phyloP scores from a whole-genome alignment of 2,888 invertebrate genomes.

The Esperia sulphurella region DNA sequence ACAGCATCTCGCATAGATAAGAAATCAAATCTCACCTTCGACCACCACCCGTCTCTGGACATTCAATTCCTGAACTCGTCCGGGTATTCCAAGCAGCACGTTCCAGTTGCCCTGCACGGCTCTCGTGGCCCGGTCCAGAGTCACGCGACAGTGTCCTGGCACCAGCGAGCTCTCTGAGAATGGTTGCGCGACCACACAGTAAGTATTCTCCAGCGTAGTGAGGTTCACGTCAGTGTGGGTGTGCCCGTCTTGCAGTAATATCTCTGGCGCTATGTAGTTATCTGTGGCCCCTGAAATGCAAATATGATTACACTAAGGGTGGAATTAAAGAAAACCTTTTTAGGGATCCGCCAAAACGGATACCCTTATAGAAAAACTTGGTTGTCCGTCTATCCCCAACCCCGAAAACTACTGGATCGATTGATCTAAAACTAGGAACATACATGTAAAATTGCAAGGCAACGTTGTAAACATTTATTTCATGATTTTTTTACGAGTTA shows the following conservation, averaged over 20 bases:
- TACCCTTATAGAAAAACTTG: too few relatives aligned
- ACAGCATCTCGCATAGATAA: too few relatives aligned
- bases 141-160: conserved; percentile 59
- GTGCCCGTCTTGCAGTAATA: conserved; percentile 50
- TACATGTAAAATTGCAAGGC: too few relatives aligned
- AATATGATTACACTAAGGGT: neutral
- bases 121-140: conserved; percentile 53
- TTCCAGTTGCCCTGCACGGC: conserved; percentile 70
- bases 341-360: too few relatives aligned
- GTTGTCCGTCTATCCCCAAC: too few relatives aligned
- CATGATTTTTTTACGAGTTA: too few relatives aligned
- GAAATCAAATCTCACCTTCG: conserved; percentile 41
- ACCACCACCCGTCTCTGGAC: conserved; percentile 52
- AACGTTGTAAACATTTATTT: too few relatives aligned
- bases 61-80: conserved; percentile 56
- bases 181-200: conserved; percentile 61
- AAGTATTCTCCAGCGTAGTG: conserved; percentile 44
- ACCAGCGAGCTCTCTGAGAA: conserved; percentile 59
- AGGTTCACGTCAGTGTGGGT: conserved; percentile 37
- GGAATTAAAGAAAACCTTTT: too few relatives aligned
- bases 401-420: too few relatives aligned
- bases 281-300: conserved; percentile 29
- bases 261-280: conserved; percentile 32
- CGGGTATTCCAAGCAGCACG: conserved; percentile 60
- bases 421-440: too few relatives aligned